Conservation (phyloP, 2,888 invertebrate species). For the Nomada ferruginata region DNA sequence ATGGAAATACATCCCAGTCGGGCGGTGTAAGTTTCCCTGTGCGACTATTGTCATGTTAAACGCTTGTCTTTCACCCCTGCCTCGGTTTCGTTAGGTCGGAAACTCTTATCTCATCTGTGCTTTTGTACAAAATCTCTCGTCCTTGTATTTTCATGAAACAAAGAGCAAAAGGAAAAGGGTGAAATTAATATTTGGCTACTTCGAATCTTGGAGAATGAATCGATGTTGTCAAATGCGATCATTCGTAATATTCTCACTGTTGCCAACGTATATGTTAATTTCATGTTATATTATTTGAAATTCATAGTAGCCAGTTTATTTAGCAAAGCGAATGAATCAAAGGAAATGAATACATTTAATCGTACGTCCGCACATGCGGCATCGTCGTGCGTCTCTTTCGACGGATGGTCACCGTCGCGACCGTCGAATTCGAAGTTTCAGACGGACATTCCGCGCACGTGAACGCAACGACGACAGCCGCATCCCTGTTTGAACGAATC, state of each 20-base stretch:
- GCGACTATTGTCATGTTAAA: conserved; percentile 79
- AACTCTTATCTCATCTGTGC: conserved; percentile 59
- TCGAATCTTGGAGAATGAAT: neutral
- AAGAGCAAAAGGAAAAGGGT: conserved; percentile 37
- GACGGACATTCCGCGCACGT: conserved; percentile 30
- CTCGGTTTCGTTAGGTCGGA: conserved; percentile 50
- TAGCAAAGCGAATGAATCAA: neutral
- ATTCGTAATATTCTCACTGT: neutral
- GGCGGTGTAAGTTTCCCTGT: conserved; percentile 54
- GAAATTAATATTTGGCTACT: conserved; percentile 19
- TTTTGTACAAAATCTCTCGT: conserved; percentile 55
- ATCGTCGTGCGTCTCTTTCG: neutral
- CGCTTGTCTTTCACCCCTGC: conserved; percentile 45
- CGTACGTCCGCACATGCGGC: neutral
- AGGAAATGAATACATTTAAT: conserved; percentile 5
- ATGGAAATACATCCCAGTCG: conserved; percentile 14
- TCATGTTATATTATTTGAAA: too few relatives aligned
- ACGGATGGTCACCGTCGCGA: conserved; percentile 2
- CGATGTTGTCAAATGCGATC: neutral
- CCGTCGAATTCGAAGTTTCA: conserved; percentile 25
- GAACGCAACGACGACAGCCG: conserved; percentile 16
- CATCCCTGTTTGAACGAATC: conserved; percentile 39
- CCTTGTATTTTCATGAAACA: conserved; percentile 45
- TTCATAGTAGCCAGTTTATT: neutral
- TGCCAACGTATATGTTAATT: too few relatives aligned